Conservation (phyloP, 2,888 invertebrate genomes). For the Habroteleia sp. region DNA sequence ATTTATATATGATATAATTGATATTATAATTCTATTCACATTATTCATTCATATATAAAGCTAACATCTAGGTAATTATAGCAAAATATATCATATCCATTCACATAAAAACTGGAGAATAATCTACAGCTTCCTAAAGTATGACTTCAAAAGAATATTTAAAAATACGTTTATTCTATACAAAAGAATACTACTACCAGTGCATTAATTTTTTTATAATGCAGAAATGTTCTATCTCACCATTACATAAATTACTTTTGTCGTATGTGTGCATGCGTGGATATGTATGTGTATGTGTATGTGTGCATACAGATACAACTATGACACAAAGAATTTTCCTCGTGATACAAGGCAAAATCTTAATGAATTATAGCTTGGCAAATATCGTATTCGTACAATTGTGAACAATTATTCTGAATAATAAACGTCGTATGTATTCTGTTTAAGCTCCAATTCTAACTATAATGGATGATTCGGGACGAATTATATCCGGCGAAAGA, state of each 20-base stretch:
- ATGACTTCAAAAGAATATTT: slow-evolving; percentile 24
- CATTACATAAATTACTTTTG: not conserved
- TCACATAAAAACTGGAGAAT: slow-evolving; percentile 15
- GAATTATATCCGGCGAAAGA: slow-evolving; percentile 83
- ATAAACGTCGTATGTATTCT: slow-evolving; percentile 22
- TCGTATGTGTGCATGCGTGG: too few relatives aligned
- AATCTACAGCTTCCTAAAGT: slow-evolving; percentile 13
- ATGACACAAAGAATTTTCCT: too few relatives aligned
- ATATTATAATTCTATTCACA: not conserved
- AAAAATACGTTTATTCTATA: slow-evolving; percentile 12
- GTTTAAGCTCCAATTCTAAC: slow-evolving; percentile 83
- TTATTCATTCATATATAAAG: not conserved
- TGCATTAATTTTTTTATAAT: slow-evolving; percentile 17
- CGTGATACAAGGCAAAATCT: too few relatives aligned
- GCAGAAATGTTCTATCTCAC: slow-evolving; percentile 12
- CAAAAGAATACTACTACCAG: slow-evolving; percentile 9
- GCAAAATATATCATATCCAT: slow-evolving; percentile 1
- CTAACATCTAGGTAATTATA: slow-evolving; percentile 15
- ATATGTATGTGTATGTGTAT: too few relatives aligned
- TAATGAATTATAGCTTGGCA: slow-evolving; percentile 27
- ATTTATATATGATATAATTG: too few relatives aligned
- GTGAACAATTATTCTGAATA: slow-evolving; percentile 36
- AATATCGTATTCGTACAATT: slow-evolving; percentile 23
- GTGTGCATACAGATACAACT: too few relatives aligned
- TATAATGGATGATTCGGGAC: slow-evolving; percentile 84